Evolutionary conservation across 2,888 invertebrate genomes (phyloP), one percentile per base, ranked within the genome.

Genomic region (Micoletzkya japonica): DNA sequence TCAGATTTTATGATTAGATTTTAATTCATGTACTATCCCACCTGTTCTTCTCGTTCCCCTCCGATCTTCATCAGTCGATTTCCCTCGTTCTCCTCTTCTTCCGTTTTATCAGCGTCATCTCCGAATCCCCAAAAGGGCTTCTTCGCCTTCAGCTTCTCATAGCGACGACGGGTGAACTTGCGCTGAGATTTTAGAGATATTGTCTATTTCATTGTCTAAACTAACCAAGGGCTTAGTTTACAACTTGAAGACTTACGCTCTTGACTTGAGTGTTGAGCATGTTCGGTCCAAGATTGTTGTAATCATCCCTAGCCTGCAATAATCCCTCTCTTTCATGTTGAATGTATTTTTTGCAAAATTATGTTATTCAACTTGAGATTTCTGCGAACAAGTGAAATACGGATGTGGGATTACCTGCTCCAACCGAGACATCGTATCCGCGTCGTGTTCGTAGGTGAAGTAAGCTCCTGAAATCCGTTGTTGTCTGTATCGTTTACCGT

Each of bases 41-140:
- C 63, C 30, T 63, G 36, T 14, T 63, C 34, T 50, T 52, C 63
- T 32, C 34, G 24, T 6, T 63, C 63, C 6, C 32, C 28, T 49
- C 63, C 63, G 20, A 63, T 63, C 63, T 63, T 63, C 14, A 63
- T 28, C 28, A 67, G 30, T 14, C 54, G 20, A 4, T 26, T 39
- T n/a, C 54, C 49, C 6, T 30, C 44, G 54, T 57, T 44, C 37
- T 37, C 28, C 24, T 39, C 57, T 37, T 67, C 54, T 28, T 57
- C 37, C 4, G 10, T 56, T 24, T 56, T 34, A n/a, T 37, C 10
- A 30, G 26, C 36, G 30, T 54, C 30, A 26, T 67, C 67, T 56
- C 57, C 57, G 28, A 67, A 67, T 67, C 67, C 67, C 56, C 54
- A 67, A 20, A 54, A 67, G 36, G 67, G 67, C 17, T 67, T 54